These are phyloP conservation scores for Heteropelma amictum DNA, from an alignment of 2,888 invertebrate genomes.

Conservation along the genomic window DNA sequence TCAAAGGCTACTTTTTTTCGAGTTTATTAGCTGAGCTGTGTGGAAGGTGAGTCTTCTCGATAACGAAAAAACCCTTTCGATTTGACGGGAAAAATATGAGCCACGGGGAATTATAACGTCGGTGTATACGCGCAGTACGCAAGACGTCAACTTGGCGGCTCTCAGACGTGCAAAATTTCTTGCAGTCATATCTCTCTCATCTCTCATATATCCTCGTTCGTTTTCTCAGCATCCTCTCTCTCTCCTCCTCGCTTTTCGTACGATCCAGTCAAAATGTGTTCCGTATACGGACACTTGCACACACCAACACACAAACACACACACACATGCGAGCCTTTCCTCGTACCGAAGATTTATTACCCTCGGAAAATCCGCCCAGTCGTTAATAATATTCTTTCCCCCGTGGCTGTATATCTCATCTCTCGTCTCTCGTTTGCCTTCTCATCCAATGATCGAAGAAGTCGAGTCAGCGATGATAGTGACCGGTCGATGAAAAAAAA, in stretches of 20 bases:
- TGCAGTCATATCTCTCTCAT: slow-evolving; percentile 19
- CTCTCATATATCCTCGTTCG: background rate
- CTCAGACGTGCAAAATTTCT: slow-evolving; percentile 37
- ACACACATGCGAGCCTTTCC: slow-evolving; percentile 7
- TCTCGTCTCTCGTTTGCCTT: slow-evolving; percentile 27
- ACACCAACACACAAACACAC: background rate
- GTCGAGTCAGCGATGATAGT: background rate
- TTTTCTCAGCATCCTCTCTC: slow-evolving; percentile 9
- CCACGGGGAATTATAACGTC: slow-evolving; percentile 27
- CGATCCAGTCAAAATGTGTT: slow-evolving; percentile 42
- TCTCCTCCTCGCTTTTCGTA: background rate
- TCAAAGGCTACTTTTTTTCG: background rate
- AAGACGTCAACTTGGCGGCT: slow-evolving; percentile 13
- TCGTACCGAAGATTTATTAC: slow-evolving; percentile 49
- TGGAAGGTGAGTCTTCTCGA: slow-evolving; percentile 9
- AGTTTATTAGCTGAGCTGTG: slow-evolving; percentile 21
- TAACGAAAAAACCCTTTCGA: slow-evolving; percentile 23
- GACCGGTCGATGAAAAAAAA: background rate
- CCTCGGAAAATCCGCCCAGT: slow-evolving; percentile 48
- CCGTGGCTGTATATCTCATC: slow-evolving; percentile 24
- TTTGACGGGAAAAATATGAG: slow-evolving; percentile 8
- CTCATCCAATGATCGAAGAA: slow-evolving; percentile 31
- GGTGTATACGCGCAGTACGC: background rate
- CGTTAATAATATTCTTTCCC: slow-evolving; percentile 56
- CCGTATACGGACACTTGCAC: background rate